These are phyloP conservation scores for Muscicapa adusta DNA, from an alignment of 2,113 vertebrate species.

Conservation along the genomic window DNA sequence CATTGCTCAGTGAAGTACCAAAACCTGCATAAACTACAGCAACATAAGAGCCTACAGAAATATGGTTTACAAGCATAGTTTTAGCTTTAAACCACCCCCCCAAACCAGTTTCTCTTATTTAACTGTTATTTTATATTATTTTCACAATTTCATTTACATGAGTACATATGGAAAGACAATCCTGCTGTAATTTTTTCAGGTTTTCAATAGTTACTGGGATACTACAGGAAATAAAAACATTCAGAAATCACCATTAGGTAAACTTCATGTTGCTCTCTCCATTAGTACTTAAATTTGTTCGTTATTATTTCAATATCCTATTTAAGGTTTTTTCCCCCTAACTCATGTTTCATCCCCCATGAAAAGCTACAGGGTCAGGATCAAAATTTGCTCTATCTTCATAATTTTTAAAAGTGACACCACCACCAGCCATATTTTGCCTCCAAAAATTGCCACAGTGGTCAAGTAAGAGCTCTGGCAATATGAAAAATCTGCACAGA, in stretches of 20 bases:
- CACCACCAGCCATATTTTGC: not conserved
- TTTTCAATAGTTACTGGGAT: not conserved
- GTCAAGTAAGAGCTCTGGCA: not conserved
- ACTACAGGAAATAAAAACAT: not conserved
- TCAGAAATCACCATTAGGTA: not conserved
- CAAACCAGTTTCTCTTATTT: not conserved
- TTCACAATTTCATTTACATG: not conserved
- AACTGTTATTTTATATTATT: not conserved
- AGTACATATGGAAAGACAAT: not conserved
- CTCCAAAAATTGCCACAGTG: not conserved
- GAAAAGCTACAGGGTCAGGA: not conserved
- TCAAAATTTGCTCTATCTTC: not conserved
- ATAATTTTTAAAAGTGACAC: not conserved
- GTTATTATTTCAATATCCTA: not conserved
- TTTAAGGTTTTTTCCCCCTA: not conserved
- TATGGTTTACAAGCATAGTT: rapidly evolving
- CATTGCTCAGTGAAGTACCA: not conserved
- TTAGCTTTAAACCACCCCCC: not conserved
- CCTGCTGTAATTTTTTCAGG: not conserved
- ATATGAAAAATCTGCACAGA: not conserved
- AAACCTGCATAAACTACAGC: not conserved
- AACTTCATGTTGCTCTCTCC: not conserved
- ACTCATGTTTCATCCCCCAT: not conserved
- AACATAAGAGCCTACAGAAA: not conserved
- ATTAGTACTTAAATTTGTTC: not conserved